Conservation (phyloP, 2,888 invertebrate species). For the Beris morrisii region DNA sequence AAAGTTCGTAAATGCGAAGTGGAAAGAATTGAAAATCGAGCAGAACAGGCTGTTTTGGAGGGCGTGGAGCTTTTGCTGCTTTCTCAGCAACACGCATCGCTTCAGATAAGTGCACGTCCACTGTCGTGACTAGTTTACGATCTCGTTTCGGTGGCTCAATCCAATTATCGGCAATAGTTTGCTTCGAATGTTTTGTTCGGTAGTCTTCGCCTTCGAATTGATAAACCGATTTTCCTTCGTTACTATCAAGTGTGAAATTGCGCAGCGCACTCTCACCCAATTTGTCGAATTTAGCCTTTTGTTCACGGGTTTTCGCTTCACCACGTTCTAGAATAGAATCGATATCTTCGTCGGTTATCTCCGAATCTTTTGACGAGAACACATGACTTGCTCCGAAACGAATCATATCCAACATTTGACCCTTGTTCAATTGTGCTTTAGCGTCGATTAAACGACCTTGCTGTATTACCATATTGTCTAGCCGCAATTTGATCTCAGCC, state of each 20-base stretch:
- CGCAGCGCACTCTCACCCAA: constrained; percentile 90
- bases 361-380: constrained; percentile 95
- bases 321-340: constrained; percentile 91
- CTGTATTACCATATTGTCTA: constrained; percentile 97
- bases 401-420: constrained; percentile 99
- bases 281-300: constrained; percentile 84
- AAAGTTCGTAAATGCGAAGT: constrained; percentile 90
- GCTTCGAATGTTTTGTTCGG: constrained; percentile 81
- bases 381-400: constrained; percentile 98
- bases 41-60: constrained; percentile 98
- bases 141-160: constrained; percentile 99
- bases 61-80: constrained; percentile 96
- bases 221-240: constrained; percentile 79
- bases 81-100: constrained; percentile 94
- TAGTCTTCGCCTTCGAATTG: constrained; percentile 99
- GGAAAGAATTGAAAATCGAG: constrained; percentile 99
- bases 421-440: constrained; percentile 89
- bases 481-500: constrained; percentile 92
- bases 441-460: constrained; percentile 92
- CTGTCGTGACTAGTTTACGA: constrained; percentile 98
- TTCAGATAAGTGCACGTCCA: constrained; percentile 97
- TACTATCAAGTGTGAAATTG: constrained; percentile 88
- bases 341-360: constrained; percentile 97
- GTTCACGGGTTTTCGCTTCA: constrained; percentile 86
- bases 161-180: constrained; percentile 89